Evolutionary conservation across 2,888 invertebrate species (phyloP), one percentile per base, ranked within the genome.

Genomic region (Smittia aterrima): DNA sequence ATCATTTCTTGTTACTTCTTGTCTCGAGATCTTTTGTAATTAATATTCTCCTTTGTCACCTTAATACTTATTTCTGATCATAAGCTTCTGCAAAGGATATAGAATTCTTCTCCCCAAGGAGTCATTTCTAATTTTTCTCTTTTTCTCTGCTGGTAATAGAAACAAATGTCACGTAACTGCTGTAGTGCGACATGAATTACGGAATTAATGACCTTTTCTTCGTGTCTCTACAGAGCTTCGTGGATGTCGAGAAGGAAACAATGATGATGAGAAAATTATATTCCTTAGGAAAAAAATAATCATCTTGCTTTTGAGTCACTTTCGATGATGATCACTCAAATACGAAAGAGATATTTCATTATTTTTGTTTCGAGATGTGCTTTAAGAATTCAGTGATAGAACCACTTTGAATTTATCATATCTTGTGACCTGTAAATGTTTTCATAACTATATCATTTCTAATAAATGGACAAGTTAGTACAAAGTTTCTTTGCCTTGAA

Each of bases 171-270:
- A 58, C 58, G 58, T 58, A 58, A 58, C 58, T 20, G 58, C 20
- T 22, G 58, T 58, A 58, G 58, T 58, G 58, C 58, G 58, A 58
- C 58, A 58, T 58, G 16, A 58, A 9, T 18, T 58, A 58, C 58
- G 18, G 58, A 58, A 58, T 58, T 58, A 58, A 58, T 20, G 58
- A 58, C 58, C 58, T 58, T 58, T 58, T 58, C 16, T 58, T 58
- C 58, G 58, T 20, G 18, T 58, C 58, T 58, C 58, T 18, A 16
- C 58, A 58, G 32, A 32, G 32, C 32, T 3, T 6, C 20, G 22
- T 4, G 18, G 58, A 11, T 3, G 7, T 18, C 22, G 58, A 58
- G 20, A 22, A 47, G 18, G 9, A n/a, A 47, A 9, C 6, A 9
- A 38, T 38, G 53, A 13, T 16, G 53, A 4, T 16, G n/a, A 11